phyloP scores from a whole-genome alignment of 2,797 vertebrate genomes.

The Pipistrellus pipistrellus region DNA sequence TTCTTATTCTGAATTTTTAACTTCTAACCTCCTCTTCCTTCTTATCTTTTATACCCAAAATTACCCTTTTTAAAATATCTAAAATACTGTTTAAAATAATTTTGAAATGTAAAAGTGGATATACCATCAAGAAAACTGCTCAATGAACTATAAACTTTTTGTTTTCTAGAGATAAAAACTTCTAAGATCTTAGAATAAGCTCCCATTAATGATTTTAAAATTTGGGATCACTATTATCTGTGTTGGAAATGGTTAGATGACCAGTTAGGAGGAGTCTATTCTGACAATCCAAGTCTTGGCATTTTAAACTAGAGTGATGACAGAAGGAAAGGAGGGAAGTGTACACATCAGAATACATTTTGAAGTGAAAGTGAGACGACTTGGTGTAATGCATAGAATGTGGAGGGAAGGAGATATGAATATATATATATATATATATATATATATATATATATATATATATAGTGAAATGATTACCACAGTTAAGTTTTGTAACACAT shows the following conservation, averaged over 20 bases:
- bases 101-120: not conserved
- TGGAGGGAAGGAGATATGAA: not conserved
- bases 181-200: not conserved
- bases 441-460: not conserved
- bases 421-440: no score
- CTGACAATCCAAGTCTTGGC: not conserved
- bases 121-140: not conserved
- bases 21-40: not conserved
- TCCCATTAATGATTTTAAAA: not conserved
- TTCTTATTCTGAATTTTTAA: slow-evolving; percentile 9
- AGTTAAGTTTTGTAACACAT: not conserved
- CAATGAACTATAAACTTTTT: not conserved
- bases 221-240: not conserved
- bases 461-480: not conserved
- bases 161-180: not conserved
- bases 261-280: not conserved
- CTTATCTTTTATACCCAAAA: not conserved
- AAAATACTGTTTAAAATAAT: not conserved
- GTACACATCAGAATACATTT: not conserved
- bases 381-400: not conserved
- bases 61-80: not conserved
- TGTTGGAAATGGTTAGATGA: not conserved
- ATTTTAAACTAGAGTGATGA: not conserved
- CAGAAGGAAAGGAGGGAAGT: not conserved
- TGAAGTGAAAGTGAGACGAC: not conserved